A percentile compares a stretch with the other conserved stretches of the same genome.
Evolutionary conservation across 2,113 vertebrate genomes (phyloP).

Genomic region (Prochilodus magdalenae): DNA sequence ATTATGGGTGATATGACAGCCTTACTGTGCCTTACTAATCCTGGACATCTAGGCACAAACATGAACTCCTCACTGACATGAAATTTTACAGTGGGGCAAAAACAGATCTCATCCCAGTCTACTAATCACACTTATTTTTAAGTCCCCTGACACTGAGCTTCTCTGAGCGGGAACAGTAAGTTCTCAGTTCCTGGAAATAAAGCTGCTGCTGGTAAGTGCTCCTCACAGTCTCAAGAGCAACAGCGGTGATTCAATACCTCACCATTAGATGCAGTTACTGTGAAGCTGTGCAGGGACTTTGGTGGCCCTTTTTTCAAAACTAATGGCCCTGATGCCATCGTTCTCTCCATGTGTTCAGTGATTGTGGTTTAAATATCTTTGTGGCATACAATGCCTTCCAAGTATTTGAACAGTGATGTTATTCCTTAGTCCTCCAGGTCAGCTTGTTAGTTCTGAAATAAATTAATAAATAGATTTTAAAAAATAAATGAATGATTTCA

Average conservation of each 20-base stretch:
- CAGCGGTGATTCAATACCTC: slow-evolving; percentile 22
- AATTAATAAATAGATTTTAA: no score
- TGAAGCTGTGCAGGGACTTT: neutral
- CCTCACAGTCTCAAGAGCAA: slow-evolving; percentile 32
- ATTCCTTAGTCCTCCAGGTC: neutral
- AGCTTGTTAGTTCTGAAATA: neutral
- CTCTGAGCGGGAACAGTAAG: slow-evolving; percentile 36
- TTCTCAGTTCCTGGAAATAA: slow-evolving; percentile 39
- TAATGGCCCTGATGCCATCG: neutral
- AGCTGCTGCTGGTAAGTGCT: slow-evolving; percentile 45
- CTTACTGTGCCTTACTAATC: neutral
- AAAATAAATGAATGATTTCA: no score
- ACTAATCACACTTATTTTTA: neutral
- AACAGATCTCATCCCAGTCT: slow-evolving; percentile 10
- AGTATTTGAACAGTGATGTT: neutral
- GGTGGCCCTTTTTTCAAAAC: slow-evolving; percentile 25
- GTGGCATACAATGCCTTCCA: neutral
- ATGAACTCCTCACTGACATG: slow-evolving; percentile 1
- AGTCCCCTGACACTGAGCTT: slow-evolving; percentile 12
- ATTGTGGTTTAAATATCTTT: neutral
- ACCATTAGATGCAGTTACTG: slow-evolving; percentile 29
- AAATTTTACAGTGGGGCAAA: slow-evolving; percentile 5
- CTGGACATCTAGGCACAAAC: neutral
- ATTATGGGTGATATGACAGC: neutral
- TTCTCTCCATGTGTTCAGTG: neutral